Evolutionary conservation across 2,888 invertebrate species (phyloP).

Genomic region (Schrankia costaestrigalis): DNA sequence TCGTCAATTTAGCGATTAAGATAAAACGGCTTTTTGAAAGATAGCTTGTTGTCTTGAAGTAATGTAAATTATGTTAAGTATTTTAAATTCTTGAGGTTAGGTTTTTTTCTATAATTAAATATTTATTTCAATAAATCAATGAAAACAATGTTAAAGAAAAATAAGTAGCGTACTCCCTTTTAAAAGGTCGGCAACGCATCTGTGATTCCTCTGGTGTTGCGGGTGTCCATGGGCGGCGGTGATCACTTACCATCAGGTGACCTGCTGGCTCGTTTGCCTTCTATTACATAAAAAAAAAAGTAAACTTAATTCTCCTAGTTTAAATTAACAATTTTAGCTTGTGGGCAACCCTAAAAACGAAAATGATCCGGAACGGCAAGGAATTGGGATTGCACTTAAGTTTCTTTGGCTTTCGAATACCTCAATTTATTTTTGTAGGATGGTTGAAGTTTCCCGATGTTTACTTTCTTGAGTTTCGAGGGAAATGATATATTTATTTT

Average conservation of each 20-base stretch:
- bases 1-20: too few relatives aligned
- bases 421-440: slow-evolving; percentile 39
- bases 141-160: not conserved
- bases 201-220: too few relatives aligned
- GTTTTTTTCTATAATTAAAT: not conserved
- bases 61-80: not conserved
- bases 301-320: not conserved
- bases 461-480: slow-evolving; percentile 27
- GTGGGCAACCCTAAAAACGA: slow-evolving; percentile 16
- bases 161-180: too few relatives aligned
- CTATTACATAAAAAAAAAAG: too few relatives aligned
- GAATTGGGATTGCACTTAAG: slow-evolving; percentile 37
- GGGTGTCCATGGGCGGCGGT: too few relatives aligned
- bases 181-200: too few relatives aligned
- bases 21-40: not conserved
- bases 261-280: too few relatives aligned
- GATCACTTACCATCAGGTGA: too few relatives aligned
- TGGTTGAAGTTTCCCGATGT: slow-evolving; percentile 28
- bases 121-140: not conserved
- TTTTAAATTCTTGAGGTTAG: not conserved
- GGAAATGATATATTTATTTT: not conserved
- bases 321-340: not conserved
- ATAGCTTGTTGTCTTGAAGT: not conserved
- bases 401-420: slow-evolving; percentile 33
- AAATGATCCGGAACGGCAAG: slow-evolving; percentile 19